Conservation (phyloP, 2,797 vertebrate genomes). For the Xiphorhynchus erythropygius region DNA sequence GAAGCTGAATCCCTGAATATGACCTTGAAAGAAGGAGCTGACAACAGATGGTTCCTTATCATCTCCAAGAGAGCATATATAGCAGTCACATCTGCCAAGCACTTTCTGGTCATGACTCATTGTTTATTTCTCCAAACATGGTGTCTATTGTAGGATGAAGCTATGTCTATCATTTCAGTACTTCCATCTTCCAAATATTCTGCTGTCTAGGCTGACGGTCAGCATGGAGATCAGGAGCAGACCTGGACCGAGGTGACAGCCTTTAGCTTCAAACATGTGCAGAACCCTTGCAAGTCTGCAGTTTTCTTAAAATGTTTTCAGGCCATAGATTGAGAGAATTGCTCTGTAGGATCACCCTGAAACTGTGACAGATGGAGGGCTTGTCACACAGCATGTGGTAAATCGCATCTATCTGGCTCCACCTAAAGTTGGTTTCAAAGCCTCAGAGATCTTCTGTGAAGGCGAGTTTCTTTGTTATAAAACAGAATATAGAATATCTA, state of each 20-base stretch:
- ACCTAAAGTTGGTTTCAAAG: not conserved
- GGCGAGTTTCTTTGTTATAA: not conserved
- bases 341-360: fast-evolving
- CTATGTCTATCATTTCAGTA: not conserved
- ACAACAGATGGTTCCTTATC: not conserved
- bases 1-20: not conserved
- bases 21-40: not conserved
- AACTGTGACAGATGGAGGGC: not conserved
- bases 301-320: not conserved
- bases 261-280: not conserved
- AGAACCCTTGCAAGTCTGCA: not conserved
- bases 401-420: not conserved
- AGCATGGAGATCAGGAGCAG: not conserved
- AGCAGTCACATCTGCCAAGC: not conserved
- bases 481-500: not conserved
- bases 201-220: not conserved
- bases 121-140: not conserved
- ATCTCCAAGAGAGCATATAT: not conserved
- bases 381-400: not conserved
- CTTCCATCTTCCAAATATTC: not conserved
- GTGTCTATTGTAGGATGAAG: not conserved
- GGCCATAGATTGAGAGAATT: not conserved
- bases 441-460: not conserved
- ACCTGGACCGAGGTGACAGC: not conserved
- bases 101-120: not conserved